Evolutionary conservation across 1,140 invertebrate species (phyloP).

Genomic region (Helicorthomorpha holstii): DNA sequence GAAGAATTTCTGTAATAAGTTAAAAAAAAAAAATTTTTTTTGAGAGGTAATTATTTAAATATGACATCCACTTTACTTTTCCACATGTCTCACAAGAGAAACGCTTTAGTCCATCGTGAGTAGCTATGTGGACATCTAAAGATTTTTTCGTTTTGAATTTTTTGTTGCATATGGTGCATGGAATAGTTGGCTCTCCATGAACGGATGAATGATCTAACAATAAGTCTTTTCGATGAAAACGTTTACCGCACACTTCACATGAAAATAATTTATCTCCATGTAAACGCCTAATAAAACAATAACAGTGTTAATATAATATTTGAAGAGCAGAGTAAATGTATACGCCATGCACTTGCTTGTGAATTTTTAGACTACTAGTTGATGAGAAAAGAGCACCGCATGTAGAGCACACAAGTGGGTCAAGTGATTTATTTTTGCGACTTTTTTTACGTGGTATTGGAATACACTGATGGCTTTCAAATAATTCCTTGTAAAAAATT

Average conservation of each 20-base stretch:
- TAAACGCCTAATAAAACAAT: constrained; percentile 10
- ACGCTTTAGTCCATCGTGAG: constrained; percentile 20
- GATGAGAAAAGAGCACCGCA: constrained; percentile 21
- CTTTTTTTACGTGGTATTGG: too few relatives aligned
- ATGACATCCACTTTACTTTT: too few relatives aligned
- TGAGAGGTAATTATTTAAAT: not conserved
- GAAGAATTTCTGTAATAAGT: constrained; percentile 18
- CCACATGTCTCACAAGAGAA: constrained; percentile 30
- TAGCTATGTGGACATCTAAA: constrained; percentile 27
- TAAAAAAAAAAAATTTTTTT: not conserved
- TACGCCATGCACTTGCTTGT: constrained; percentile 17
- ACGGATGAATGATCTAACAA: constrained; percentile 28
- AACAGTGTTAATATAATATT: not conserved
- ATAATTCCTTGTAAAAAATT: too few relatives aligned
- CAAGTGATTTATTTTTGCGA: too few relatives aligned
- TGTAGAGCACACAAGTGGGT: constrained; percentile 17
- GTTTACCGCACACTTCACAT: constrained; percentile 29
- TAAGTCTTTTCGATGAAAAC: constrained; percentile 30
- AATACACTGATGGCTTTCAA: too few relatives aligned
- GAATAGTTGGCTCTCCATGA: constrained; percentile 25
- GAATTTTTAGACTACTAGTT: constrained; percentile 20
- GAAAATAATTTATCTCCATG: constrained; percentile 27
- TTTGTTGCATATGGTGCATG: constrained; percentile 29
- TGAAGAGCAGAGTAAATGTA: not conserved
- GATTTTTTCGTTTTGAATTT: constrained; percentile 32